Base-by-base conservation (phyloP, 2,888 invertebrate species). In the Tetranychus piercei region DNA sequence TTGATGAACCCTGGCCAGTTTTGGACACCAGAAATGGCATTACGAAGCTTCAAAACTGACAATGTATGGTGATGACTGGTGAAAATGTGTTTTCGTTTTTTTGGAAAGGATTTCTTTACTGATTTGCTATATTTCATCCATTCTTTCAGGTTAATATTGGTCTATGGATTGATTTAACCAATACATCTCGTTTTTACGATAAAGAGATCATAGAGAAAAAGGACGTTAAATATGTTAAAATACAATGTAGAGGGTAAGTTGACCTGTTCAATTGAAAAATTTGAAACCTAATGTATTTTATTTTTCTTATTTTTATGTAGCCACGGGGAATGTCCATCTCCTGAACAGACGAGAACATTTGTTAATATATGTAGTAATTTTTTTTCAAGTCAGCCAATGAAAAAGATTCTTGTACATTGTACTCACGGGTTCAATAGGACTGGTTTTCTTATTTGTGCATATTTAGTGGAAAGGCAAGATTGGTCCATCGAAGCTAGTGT, bases 381-480 rank as follows among this genome's bases (percentile, higher is more conserved):
- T 81, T 88, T 92, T 45, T 84, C 86, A 23, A 87, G 90, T 77
- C 86, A 91, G 80, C 94, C 95, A 0, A 82, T 90, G 76, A 88
- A 92, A 80, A 82, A 86, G 72, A 88, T 91, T 78, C 91, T 87
- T 45, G 89, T 96, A 8, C 95, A 95, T 82, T 96, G 95, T 81
- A 96, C 99, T 0, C 99, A 99, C 83, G 99, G 99, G 0, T 99
- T 97, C 83, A 99, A 99, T 82, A 86, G 99, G 79, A 96, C 96
- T 8, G 99, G 99, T 0, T 99, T 97, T 81, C 85, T 99, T 7
- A 90, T 99, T 73, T 88, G 89, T 44, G 89, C 94, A 0, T 99
- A 91, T 82, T 86, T 99, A 82, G 90, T 95, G 6, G 90, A 92
- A 81, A 87, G 77, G 71, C 44, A 72, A 20, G 73, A 78, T 45